These are phyloP conservation scores for Drosophila mercatorum DNA, from an alignment of 2,888 invertebrate genomes.

Conservation along the genomic window DNA sequence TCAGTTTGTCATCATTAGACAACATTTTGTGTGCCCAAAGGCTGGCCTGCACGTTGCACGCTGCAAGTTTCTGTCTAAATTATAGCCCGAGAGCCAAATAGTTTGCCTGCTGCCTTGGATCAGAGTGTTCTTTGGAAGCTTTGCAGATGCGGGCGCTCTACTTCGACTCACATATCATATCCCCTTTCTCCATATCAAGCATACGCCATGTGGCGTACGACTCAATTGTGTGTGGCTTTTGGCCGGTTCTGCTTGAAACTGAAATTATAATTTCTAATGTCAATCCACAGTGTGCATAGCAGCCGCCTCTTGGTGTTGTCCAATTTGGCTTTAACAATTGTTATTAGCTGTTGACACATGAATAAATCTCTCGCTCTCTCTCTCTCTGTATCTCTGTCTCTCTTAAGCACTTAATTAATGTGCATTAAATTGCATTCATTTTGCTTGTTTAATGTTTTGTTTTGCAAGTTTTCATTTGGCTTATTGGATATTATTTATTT, in stretches of 20 bases:
- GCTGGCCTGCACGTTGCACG: slow-evolving; percentile 13
- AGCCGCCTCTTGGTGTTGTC: slow-evolving; percentile 14
- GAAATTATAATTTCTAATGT: slow-evolving; percentile 60
- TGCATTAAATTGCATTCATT: slow-evolving; percentile 40
- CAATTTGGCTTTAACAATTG: slow-evolving; percentile 60
- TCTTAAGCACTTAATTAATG: slow-evolving; percentile 16
- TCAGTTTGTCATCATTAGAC: slow-evolving; percentile 24
- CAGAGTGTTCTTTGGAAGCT: slow-evolving; percentile 18
- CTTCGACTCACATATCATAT: slow-evolving; percentile 33
- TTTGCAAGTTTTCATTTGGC: slow-evolving; percentile 24
- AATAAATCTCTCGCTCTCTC: slow-evolving; percentile 20
- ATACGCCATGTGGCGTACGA: slow-evolving; percentile 28
- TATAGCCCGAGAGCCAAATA: slow-evolving; percentile 41
- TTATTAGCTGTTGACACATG: slow-evolving; percentile 43
- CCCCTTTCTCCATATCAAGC: slow-evolving; percentile 12
- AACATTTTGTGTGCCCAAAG: slow-evolving; percentile 28
- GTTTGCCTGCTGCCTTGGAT: slow-evolving; percentile 15
- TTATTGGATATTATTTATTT: slow-evolving; percentile 2
- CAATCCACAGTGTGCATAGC: slow-evolving; percentile 27
- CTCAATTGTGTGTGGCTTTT: slow-evolving; percentile 40
- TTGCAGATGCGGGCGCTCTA: slow-evolving; percentile 33
- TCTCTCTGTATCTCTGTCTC: slow-evolving; percentile 7
- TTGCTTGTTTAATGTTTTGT: slow-evolving; percentile 13
- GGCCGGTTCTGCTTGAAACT: slow-evolving; percentile 46
- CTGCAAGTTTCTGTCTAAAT: slow-evolving; percentile 10